Evolutionary conservation across 1,140 invertebrate species (phyloP).

Genomic region (Papilio helenus): DNA sequence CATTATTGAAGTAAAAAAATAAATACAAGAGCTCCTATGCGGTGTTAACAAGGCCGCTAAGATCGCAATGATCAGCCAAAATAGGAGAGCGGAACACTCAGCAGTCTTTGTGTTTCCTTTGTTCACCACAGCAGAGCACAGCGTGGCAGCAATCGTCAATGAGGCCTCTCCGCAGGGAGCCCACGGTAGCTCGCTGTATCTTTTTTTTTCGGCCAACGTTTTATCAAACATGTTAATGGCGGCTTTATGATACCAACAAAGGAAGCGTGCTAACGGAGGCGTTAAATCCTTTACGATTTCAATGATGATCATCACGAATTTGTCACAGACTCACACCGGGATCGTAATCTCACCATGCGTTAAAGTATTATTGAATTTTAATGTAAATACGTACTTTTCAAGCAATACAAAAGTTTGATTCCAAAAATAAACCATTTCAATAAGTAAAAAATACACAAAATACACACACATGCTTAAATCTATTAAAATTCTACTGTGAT

Average conservation of each 20-base stretch:
- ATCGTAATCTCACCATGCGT: conserved; percentile 64
- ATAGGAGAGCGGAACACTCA: conserved; percentile 50
- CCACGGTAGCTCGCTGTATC: conserved; percentile 74
- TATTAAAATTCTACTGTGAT: conserved; percentile 36
- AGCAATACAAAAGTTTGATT: conserved; percentile 61
- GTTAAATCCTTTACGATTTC: conserved; percentile 83
- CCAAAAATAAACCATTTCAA: conserved; percentile 45
- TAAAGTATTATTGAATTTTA: conserved; percentile 47
- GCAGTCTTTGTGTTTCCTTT: conserved; percentile 63
- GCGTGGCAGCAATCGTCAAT: conserved; percentile 71
- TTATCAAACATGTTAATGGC: conserved; percentile 81
- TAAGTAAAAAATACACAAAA: conserved; percentile 66
- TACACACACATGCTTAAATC: conserved; percentile 57
- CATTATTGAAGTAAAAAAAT: neutral
- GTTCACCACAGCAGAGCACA: conserved; percentile 60
- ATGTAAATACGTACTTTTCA: conserved; percentile 32
- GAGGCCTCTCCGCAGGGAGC: conserved; percentile 71
- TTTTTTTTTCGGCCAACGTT: conserved; percentile 78
- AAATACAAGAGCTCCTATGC: neutral
- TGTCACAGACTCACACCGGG: conserved; percentile 68
- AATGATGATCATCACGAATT: conserved; percentile 75
- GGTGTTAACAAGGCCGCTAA: conserved; percentile 47
- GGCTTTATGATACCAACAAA: conserved; percentile 79
- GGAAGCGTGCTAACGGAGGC: conserved; percentile 81
- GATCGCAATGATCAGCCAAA: conserved; percentile 55